Evolutionary conservation across 2,797 vertebrate species (phyloP), one percentile per base, ranked within the genome.

Genomic region (Labroides dimidiatus): DNA sequence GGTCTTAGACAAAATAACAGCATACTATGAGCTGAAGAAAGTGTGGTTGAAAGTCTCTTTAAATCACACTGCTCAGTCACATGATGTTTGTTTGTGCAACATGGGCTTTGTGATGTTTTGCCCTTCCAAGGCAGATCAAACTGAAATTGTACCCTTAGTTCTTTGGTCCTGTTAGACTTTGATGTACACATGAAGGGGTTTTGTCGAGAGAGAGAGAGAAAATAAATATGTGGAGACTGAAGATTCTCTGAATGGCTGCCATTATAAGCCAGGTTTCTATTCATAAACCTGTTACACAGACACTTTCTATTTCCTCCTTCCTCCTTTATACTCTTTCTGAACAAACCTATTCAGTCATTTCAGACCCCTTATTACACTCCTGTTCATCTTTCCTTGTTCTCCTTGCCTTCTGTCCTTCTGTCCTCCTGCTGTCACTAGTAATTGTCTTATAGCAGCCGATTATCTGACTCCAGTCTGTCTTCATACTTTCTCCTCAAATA

Each of bases 361-460:
- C 23, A 67, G 24, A 36, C 5, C 11, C 48, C n/a, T 64, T 10
- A 21, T 49, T 43, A 0, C 50, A 54, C 53, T 43, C 10, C 54
- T 60, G 47, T 6, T 27, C 24, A 3, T 27, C 24, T 6, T 27
- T n/a, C n/a, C n/a, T n/a, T n/a, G n/a, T n/a, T n/a, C n/a, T n/a
- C n/a, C n/a, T n/a, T n/a, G n/a, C n/a, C 53, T 43, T 8, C 54
- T 60, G 24, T 6, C 6, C 24, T 6, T 27, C 24, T 27, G 24
- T 56, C 36, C 23, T 58, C 44, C 6, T 50, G 37, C 68, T 17
- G 48, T 51, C 60, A 51, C 37, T 24, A 9, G 30, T 33, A 8
- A 33, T 33, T 4, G 17, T 15, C 49, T 0, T 37, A 24, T 43
- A 33, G 30, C 16, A 42, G 39, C n/a, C 27, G 10, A 23, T 44